Percentiles rank a stretch among this genome's conserved stretches.
Evolutionary conservation across 2,888 invertebrate genomes (phyloP).

Genomic region (Heliconius charithonia): DNA sequence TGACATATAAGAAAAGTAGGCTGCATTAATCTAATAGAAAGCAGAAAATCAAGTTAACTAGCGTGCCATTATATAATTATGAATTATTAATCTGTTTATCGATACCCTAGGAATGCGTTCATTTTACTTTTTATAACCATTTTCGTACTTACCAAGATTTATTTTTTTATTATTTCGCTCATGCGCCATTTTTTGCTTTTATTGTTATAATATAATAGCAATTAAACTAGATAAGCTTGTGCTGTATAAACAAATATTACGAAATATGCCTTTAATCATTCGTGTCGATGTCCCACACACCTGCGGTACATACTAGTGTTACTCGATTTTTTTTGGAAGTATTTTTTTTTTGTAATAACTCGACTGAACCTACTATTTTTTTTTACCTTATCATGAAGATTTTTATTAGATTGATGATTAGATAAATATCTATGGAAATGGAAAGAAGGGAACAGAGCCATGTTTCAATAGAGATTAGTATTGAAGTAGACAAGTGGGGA

Average conservation of each 20-base stretch:
- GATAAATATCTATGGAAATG: no score
- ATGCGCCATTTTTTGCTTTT: constrained; percentile 9
- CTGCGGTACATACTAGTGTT: constrained; percentile 49
- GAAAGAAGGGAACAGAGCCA: no score
- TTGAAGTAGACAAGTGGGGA: no score
- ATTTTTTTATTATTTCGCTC: no score
- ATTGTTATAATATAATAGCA: not conserved
- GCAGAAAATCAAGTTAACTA: constrained; percentile 22
- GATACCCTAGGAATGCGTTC: constrained; percentile 28
- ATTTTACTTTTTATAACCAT: not conserved
- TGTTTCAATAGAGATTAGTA: no score
- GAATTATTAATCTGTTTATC: constrained; percentile 22
- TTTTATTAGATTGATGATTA: no score
- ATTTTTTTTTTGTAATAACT: not conserved
- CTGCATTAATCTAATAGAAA: constrained; percentile 23
- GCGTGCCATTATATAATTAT: constrained; percentile 23
- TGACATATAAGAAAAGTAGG: constrained; percentile 1
- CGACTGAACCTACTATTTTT: not conserved
- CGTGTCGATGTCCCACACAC: constrained; percentile 48
- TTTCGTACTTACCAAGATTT: not conserved
- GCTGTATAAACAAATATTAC: constrained; percentile 43
- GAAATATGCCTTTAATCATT: constrained; percentile 48
- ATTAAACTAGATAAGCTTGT: constrained; percentile 35
- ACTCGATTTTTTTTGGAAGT: constrained; percentile 39
- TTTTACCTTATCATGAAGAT: not conserved